Base-by-base conservation (phyloP, 2,113 vertebrate species). In the Cyprinus carpio region DNA sequence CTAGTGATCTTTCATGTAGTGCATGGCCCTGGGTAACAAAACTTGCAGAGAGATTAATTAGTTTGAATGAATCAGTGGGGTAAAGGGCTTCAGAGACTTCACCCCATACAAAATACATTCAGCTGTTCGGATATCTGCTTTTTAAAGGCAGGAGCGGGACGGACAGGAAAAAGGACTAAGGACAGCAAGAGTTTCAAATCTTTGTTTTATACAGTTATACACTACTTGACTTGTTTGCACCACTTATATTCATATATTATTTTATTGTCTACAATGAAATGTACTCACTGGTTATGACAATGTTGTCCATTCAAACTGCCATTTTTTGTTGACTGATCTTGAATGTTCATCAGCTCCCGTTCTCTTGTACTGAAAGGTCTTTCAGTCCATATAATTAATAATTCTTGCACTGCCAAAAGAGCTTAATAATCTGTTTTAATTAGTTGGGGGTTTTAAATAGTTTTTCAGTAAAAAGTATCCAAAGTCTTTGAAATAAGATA, bases 21-120 rank as follows among this genome's bases (percentile, higher is more conserved):
- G 76, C 27, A 62, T 87, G 77, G 83, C 85, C 84, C 80, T 88
- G 76, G 83, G 85, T 87, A 62, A 67, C 85, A 72, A 77, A 81
- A 56, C 62, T 78, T 78, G 83, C 81, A 56, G 78, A 72, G 75
- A 87, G 85, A 84, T 88, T 86, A 87, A 87, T 88, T 88, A 85
- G 85, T 75, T 78, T 62, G 40, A 64, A 75, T 58, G 43, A 78
- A 31, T 80, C 56, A 75, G 25, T 72, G 72, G 40, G 40, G 64
- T n/a, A 51, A 65, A 23, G 40, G 60, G 29, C 11, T 25, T 60
- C 6, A 34, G 29, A 67, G 16, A 40, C 86, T 75, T 54, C 49
- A n/a, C 13, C 34, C 62, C 46, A 81, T 75, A 81, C 72, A 84
- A 89, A 75, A 82, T 31, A 62, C 76, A 83, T 83, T 31, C n/a